phyloP scores from a whole-genome alignment of 2,797 vertebrate genomes.

The Echiichthys vipera region DNA sequence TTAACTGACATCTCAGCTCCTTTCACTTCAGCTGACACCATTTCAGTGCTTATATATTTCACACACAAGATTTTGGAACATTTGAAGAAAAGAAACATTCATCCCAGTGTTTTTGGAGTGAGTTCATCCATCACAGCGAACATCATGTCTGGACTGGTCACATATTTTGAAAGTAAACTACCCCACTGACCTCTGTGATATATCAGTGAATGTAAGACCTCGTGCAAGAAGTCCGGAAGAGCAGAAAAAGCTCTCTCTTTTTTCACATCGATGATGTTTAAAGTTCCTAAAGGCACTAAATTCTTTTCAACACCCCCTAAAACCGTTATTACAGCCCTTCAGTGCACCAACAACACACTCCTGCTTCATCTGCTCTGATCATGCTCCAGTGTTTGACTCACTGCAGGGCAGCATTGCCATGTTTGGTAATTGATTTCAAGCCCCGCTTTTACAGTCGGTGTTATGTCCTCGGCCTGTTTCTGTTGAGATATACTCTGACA shows the following conservation, averaged over 20 bases:
- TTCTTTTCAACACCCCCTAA: background rate
- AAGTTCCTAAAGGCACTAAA: background rate
- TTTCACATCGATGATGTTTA: background rate
- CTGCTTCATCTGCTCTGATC: background rate
- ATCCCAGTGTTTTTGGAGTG: background rate
- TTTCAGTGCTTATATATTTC: background rate
- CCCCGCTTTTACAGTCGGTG: background rate
- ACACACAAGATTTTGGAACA: background rate
- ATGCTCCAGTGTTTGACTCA: background rate
- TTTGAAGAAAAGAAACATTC: background rate
- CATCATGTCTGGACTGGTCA: background rate
- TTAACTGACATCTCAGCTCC: background rate
- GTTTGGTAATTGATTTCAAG: conserved; percentile 32
- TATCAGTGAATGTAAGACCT: background rate
- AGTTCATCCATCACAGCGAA: background rate
- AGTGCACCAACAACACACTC: background rate
- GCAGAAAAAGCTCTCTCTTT: too few relatives aligned
- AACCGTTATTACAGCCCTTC: background rate
- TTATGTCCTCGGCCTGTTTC: background rate
- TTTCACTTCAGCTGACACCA: background rate
- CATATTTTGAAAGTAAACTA: background rate
- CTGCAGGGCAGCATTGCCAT: conserved; percentile 11
- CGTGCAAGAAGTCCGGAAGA: too few relatives aligned
- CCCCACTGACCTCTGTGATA: background rate
- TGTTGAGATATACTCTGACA: background rate